phyloP scores from a whole-genome alignment of 2,888 invertebrate species.

The Agrochola lota region DNA sequence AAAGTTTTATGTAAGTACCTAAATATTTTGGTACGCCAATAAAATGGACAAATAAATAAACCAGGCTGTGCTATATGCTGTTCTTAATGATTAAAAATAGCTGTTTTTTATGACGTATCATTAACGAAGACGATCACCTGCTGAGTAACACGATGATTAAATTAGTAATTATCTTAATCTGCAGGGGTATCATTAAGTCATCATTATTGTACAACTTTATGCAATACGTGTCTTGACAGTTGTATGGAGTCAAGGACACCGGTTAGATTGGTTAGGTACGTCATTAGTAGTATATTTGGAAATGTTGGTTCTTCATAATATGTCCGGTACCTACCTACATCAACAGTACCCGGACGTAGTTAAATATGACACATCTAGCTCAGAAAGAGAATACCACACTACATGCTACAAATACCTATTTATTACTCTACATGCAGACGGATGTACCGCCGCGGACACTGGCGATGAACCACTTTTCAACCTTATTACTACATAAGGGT shows the following conservation, averaged over 20 bases:
- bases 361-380: not conserved
- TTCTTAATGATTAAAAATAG: not conserved
- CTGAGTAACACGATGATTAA: constrained; percentile 24
- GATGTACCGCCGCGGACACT: not conserved
- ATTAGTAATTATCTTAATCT: constrained; percentile 38
- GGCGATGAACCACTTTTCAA: no score
- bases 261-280: not conserved
- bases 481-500: no score
- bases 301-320: not conserved
- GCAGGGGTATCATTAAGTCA: constrained; percentile 14
- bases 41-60: constrained; percentile 12
- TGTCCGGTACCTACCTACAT: not conserved
- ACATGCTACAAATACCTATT: not conserved
- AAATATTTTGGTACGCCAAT: not conserved
- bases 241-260: constrained; percentile 25
- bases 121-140: constrained; percentile 26
- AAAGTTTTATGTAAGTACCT: not conserved
- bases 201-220: constrained; percentile 23
- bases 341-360: not conserved
- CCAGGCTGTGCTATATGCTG: not conserved
- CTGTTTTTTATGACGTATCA: constrained; percentile 17
- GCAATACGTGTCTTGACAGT: constrained; percentile 24
- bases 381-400: not conserved
- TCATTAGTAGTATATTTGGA: not conserved
- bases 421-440: not conserved